Evolutionary conservation across 2,888 invertebrate genomes (phyloP).

Genomic region (Molorchus minor): DNA sequence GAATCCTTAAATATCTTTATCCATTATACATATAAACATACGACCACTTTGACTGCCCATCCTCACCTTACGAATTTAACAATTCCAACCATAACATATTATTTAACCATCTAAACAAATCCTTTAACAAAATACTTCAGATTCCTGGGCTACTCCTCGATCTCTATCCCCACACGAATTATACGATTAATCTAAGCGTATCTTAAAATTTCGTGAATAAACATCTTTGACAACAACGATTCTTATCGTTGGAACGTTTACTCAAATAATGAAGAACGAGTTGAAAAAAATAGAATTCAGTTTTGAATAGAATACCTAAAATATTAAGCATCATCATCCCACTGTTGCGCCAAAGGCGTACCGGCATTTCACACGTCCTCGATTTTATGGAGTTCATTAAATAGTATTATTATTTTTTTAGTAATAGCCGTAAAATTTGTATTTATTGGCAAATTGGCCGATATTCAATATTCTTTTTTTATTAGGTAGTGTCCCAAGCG

Average conservation of each 20-base stretch:
- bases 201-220: slow-evolving; percentile 3
- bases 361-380: no score
- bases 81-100: background rate
- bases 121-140: slow-evolving; percentile 8
- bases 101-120: slow-evolving; percentile 12
- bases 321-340: slow-evolving; percentile 22
- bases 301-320: slow-evolving; percentile 25
- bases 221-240: slow-evolving; percentile 1
- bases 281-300: slow-evolving; percentile 24
- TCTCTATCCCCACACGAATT: slow-evolving; percentile 4
- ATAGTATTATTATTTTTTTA: no score
- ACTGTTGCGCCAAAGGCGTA: no score
- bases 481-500: no score
- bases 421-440: no score
- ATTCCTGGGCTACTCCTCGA: slow-evolving; percentile 18
- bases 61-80: background rate
- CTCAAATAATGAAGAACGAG: slow-evolving; percentile 26
- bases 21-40: no score
- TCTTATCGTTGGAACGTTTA: slow-evolving; percentile 12
- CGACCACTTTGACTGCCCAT: no score
- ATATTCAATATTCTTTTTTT: no score
- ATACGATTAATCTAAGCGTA: slow-evolving; percentile 10
- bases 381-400: no score
- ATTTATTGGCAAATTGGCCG: no score
- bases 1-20: no score